A percentile compares a stretch with the other conserved stretches of the same genome.
Evolutionary conservation across 2,797 vertebrate genomes (phyloP).

Genomic region (Rhincodon typus): DNA sequence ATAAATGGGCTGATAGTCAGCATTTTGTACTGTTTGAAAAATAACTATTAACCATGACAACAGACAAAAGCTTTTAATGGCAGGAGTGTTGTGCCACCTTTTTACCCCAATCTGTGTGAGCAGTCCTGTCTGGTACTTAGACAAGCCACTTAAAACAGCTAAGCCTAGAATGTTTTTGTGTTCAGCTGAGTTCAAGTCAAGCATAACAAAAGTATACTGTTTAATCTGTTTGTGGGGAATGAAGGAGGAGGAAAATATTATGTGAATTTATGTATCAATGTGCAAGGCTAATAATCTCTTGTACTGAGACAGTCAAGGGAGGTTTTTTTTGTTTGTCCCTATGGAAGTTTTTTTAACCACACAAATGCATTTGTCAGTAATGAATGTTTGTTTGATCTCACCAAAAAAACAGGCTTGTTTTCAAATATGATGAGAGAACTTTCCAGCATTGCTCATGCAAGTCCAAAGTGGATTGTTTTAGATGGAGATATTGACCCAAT

Average conservation of each 20-base stretch:
- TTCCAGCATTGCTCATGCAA: conserved; percentile 55
- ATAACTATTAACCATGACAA: background rate
- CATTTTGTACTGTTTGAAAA: background rate
- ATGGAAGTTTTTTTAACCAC: background rate
- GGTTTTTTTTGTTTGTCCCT: background rate
- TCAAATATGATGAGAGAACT: conserved; percentile 67
- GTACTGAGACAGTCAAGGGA: too few species aligned
- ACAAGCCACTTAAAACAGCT: background rate
- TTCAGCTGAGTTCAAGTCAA: background rate
- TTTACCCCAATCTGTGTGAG: background rate
- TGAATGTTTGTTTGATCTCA: background rate
- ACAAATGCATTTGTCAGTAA: background rate
- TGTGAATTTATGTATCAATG: background rate
- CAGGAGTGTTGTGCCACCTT: background rate
- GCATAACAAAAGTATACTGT: background rate
- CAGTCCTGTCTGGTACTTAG: background rate
- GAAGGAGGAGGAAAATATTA: too few species aligned
- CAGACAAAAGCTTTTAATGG: background rate
- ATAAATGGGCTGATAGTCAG: background rate
- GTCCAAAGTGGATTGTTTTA: conserved; percentile 67
- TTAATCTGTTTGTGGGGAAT: background rate
- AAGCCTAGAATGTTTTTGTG: background rate
- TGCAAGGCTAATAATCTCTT: too few species aligned
- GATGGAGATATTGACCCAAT: conserved; percentile 66
- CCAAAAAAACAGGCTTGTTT: conserved; percentile 52